Base-by-base conservation (phyloP, 2,113 vertebrate genomes). In the Mormyrus iriodes region DNA sequence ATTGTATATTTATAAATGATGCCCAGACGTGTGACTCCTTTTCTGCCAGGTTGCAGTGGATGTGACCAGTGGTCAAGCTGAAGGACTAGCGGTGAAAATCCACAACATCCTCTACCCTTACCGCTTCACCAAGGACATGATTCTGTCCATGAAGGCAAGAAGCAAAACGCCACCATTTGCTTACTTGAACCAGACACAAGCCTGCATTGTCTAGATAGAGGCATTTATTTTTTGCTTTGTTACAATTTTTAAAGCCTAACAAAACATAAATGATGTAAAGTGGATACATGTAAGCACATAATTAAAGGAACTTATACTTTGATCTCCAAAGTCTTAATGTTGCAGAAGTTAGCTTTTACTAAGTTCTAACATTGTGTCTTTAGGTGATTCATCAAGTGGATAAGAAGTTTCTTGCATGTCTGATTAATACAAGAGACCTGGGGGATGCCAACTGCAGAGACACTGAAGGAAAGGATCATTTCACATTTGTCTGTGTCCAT, bases 341-440 rank as follows among this genome's bases (percentile, higher is more conserved):
- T 83, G 21, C 15, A 53, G 73, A 17, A 52, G 7, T 84, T 0
- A 53, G 19, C 21, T 44, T 65, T 19, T 76, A 53, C 21, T 58
- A 21, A 48, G 82, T 55, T 53, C 52, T 79, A 88, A 3, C 49
- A 21, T 58, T 82, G 94, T 42, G 92, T 6, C 90, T 94, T 24
- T 92, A 99, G 98, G 98, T 99, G 90, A 96, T 99, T 91, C 95
- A 97, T 94, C 98, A 99, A 95, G 98, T 99, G 93, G 98, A 99
- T 94, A 98, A 96, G 94, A 99, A 99, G 94, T 99, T 99, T 92
- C 98, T 99, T 0, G 98, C 97, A n/a, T 99, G 98, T 93, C 95
- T 99, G 90, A 97, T 99, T 92, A 96, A 96, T 90, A 97, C 97
- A 24, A 95, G 93, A 90, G 91, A 90, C 21, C 93, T 94, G 65